These are phyloP conservation scores for Campoletis sonorensis DNA, from an alignment of 1,140 invertebrate species.

Conservation along the genomic window DNA sequence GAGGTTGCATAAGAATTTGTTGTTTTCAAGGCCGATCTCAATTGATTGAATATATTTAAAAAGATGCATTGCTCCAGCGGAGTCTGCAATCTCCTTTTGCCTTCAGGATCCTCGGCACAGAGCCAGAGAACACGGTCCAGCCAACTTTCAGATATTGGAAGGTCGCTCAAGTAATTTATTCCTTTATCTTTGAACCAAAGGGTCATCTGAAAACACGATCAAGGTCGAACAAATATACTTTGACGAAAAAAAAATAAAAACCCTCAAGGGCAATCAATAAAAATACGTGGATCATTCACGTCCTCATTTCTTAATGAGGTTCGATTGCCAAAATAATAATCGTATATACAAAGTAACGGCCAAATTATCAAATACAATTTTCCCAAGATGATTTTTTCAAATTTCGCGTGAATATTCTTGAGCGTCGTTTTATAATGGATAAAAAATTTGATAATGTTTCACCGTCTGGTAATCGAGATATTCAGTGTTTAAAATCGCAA, in stretches of 20 bases:
- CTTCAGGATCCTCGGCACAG: conserved; percentile 62
- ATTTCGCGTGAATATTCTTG: no score
- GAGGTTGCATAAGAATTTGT: conserved; percentile 58
- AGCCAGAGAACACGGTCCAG: conserved; percentile 68
- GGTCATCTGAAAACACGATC: conserved; percentile 64
- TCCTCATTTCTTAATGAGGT: no score
- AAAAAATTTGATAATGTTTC: no score
- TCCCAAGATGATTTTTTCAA: no score
- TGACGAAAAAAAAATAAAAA: no score
- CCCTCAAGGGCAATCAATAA: background rate
- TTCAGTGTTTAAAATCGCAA: no score
- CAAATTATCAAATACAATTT: no score
- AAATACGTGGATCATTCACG: background rate
- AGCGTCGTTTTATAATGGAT: no score
- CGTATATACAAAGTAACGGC: no score
- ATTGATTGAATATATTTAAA: conserved; percentile 68
- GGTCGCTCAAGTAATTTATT: conserved; percentile 62
- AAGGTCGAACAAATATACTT: conserved; percentile 27
- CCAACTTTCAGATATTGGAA: conserved; percentile 54
- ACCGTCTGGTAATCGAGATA: no score
- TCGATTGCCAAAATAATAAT: no score
- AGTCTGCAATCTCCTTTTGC: conserved; percentile 57
- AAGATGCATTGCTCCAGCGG: conserved; percentile 68
- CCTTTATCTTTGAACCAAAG: conserved; percentile 68
- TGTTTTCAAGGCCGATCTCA: conserved; percentile 62